These are phyloP conservation scores for Eumacrocentrus americanus DNA, from an alignment of 2,888 invertebrate species.

Conservation along the genomic window DNA sequence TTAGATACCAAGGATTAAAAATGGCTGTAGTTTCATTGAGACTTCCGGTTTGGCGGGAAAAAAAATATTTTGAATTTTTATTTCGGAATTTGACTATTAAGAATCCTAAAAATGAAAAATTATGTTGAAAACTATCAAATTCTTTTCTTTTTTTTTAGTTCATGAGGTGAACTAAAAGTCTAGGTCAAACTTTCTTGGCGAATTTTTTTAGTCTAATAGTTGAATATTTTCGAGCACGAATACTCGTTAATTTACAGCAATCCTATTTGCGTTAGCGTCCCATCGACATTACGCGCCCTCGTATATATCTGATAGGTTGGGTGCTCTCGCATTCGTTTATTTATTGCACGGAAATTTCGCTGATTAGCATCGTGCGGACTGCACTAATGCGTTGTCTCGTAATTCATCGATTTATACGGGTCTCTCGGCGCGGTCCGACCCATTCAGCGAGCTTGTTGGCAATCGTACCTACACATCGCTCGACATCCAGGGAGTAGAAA, in stretches of 20 bases:
- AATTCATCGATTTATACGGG: conserved; percentile 61
- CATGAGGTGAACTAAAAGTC: too few species aligned
- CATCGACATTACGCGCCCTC: conserved; percentile 43
- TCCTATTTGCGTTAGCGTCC: conserved; percentile 43
- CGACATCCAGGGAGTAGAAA: too few species aligned
- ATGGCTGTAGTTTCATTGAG: too few species aligned
- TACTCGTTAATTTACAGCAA: conserved; percentile 47
- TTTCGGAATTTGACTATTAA: too few species aligned
- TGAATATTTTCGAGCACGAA: conserved; percentile 38
- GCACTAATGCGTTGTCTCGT: conserved; percentile 61
- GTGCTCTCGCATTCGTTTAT: conserved; percentile 54
- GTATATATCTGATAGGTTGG: conserved; percentile 17
- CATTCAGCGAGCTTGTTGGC: conserved; percentile 15
- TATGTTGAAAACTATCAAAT: too few species aligned
- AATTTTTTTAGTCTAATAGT: too few species aligned
- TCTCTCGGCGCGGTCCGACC: conserved; percentile 21
- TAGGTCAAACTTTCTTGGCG: too few species aligned
- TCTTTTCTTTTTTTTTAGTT: too few species aligned
- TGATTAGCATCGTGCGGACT: conserved; percentile 62
- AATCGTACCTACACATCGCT: conserved; percentile 15
- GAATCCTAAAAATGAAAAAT: too few species aligned
- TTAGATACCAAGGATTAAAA: too few species aligned
- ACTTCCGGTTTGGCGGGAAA: too few species aligned
- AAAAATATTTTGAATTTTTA: too few species aligned
- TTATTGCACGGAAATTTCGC: conserved; percentile 61